A percentile compares a stretch with the other conserved stretches of the same genome.
phyloP scores from a whole-genome alignment of 2,888 invertebrate species.

The Zygaena filipendulae region DNA sequence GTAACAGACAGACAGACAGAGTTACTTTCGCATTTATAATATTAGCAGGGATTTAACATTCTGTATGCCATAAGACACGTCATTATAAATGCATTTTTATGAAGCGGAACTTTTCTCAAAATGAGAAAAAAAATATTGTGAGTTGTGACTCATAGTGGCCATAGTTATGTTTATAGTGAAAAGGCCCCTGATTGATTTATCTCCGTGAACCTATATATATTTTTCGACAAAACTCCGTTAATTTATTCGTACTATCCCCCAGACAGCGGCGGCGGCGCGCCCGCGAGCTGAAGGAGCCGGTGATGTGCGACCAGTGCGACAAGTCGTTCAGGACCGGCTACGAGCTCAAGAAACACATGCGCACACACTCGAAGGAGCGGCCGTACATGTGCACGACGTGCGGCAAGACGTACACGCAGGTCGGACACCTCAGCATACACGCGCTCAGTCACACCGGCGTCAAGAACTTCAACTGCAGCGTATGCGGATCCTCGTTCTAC shows the following conservation, averaged over 20 bases:
- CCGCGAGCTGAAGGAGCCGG: slow-evolving; percentile 22
- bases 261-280: slow-evolving; percentile 20
- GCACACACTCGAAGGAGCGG: slow-evolving; percentile 45
- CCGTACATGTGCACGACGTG: slow-evolving; percentile 53
- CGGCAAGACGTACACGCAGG: slow-evolving; percentile 53
- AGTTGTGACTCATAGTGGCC: neutral
- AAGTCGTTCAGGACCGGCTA: slow-evolving; percentile 41
- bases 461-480: slow-evolving; percentile 41
- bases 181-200: no score
- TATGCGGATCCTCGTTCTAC: slow-evolving; percentile 44
- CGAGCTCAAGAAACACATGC: slow-evolving; percentile 40
- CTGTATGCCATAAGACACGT: no score
- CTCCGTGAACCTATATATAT: no score
- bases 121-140: neutral
- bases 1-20: no score
- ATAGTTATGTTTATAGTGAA: no score
- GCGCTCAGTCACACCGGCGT: slow-evolving; percentile 41
- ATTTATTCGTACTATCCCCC: no score
- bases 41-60: no score
- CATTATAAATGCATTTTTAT: no score
- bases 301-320: slow-evolving; percentile 36
- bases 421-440: slow-evolving; percentile 46
- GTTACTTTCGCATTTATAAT: no score
- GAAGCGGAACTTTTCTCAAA: no score
- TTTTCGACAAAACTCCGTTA: no score